phyloP scores from a whole-genome alignment of 2,888 invertebrate genomes.

The Drosophila percnosoma region DNA sequence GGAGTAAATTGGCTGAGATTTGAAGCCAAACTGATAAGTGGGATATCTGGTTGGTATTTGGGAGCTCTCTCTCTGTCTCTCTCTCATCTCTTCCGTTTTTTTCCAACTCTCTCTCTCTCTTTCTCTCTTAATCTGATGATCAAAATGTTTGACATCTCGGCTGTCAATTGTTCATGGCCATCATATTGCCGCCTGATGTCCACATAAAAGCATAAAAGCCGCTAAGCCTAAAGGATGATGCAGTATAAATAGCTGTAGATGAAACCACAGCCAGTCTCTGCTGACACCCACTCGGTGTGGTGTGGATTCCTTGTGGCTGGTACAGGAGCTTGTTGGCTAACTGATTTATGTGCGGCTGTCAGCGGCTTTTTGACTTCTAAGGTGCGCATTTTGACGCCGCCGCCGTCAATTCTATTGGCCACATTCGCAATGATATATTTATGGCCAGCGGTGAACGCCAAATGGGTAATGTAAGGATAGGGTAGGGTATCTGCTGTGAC shows the following conservation, averaged over 20 bases:
- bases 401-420: constrained; percentile 76
- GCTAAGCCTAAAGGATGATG: constrained; percentile 20
- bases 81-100: not conserved
- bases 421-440: constrained; percentile 67
- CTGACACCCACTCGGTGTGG: constrained; percentile 46
- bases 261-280: constrained; percentile 1
- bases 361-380: constrained; percentile 66
- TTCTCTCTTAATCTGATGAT: constrained; percentile 1
- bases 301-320: not conserved
- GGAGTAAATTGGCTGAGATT: not conserved
- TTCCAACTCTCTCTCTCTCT: not conserved
- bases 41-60: not conserved
- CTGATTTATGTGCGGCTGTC: constrained; percentile 72
- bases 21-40: not conserved
- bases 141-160: constrained; percentile 47
- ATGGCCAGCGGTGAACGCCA: constrained; percentile 39
- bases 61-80: not conserved
- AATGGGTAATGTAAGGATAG: not conserved
- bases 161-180: constrained; percentile 77
- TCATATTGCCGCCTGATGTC: constrained; percentile 72
- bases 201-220: constrained; percentile 70
- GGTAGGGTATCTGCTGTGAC: not conserved
- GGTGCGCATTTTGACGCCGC: constrained; percentile 78
- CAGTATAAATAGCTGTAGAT: not conserved
- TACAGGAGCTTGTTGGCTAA: not conserved